phyloP scores from a whole-genome alignment of 2,113 vertebrate genomes.

The Pithys albifrons region DNA sequence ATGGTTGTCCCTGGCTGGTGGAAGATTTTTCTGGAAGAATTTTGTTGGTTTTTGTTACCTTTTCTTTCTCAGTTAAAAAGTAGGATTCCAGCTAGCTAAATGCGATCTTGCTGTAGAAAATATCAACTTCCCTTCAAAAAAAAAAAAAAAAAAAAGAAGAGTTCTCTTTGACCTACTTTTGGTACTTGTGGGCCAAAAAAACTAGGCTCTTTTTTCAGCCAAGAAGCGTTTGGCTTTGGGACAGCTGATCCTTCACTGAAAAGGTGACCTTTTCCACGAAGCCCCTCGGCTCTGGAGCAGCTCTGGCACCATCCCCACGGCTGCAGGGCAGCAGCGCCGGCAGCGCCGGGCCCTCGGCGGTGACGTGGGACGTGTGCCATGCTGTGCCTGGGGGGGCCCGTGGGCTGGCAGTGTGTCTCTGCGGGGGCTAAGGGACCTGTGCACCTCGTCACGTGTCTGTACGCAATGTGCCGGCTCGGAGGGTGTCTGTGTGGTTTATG shows the following conservation, averaged over 20 bases:
- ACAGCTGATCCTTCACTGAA: slow-evolving; percentile 39
- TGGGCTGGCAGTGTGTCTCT: slow-evolving; percentile 6
- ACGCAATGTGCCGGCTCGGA: slow-evolving; percentile 61
- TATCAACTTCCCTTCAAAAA: background rate
- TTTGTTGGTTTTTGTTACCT: background rate
- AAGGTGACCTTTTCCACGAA: slow-evolving; percentile 34
- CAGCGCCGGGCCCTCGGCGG: background rate
- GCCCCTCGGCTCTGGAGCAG: background rate
- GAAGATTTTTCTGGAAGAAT: slow-evolving; percentile 54
- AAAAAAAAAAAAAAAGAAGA: background rate
- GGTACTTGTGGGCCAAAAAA: slow-evolving; percentile 48
- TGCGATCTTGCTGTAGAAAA: slow-evolving; percentile 53
- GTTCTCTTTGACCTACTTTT: slow-evolving; percentile 44
- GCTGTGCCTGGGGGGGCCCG: background rate
- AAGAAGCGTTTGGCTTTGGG: slow-evolving; percentile 1
- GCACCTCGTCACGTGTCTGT: slow-evolving; percentile 52
- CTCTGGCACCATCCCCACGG: background rate
- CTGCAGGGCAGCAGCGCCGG: background rate
- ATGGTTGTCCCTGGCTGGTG: slow-evolving; percentile 53
- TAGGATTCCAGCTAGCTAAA: slow-evolving; percentile 44
- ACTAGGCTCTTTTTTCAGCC: slow-evolving; percentile 44
- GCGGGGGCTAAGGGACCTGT: slow-evolving; percentile 49
- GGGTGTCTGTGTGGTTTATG: slow-evolving; percentile 67
- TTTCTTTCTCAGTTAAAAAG: slow-evolving; percentile 18
- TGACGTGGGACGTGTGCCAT: background rate